A percentile compares a stretch with the other conserved stretches of the same genome.
Evolutionary conservation across 53 echinoderm and acorn worm genomes (phyloP).

Genomic region (Holothuria leucospilota): DNA sequence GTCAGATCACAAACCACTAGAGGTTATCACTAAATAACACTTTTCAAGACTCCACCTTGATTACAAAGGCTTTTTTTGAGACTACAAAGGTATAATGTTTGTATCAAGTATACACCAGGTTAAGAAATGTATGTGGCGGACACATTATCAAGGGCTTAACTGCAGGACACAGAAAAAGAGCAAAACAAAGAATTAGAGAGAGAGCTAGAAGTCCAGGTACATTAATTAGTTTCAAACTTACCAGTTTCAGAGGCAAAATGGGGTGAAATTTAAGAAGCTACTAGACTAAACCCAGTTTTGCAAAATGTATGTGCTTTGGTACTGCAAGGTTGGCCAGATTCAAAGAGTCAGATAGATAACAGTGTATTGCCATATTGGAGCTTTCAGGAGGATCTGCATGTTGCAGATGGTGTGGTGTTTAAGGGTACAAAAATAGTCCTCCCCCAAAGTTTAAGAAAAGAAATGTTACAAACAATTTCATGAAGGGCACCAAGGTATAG

Average conservation of each 20-base stretch:
- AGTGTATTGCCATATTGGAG: slow-evolving; percentile 7
- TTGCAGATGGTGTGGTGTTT: slow-evolving; percentile 20
- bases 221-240: slow-evolving; percentile 5
- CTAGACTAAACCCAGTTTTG: background rate
- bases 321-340: slow-evolving; percentile 40
- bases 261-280: slow-evolving; percentile 27
- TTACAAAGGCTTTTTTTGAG: slow-evolving; percentile 49
- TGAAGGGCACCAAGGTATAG: slow-evolving; percentile 10
- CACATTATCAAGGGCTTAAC: slow-evolving; percentile 28
- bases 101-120: background rate
- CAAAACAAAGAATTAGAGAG: too few relatives aligned
- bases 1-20: slow-evolving; percentile 53
- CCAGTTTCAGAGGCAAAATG: slow-evolving; percentile 17
- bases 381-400: slow-evolving; percentile 32
- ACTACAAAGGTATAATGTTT: slow-evolving; percentile 48
- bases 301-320: background rate
- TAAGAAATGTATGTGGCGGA: slow-evolving; percentile 13
- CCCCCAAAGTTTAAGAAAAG: background rate
- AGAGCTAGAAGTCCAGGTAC: too few relatives aligned
- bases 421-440: slow-evolving; percentile 17
- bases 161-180: background rate
- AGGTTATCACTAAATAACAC: slow-evolving; percentile 30
- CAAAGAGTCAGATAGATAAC: background rate
- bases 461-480: slow-evolving; percentile 55
- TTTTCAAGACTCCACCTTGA: slow-evolving; percentile 40